Percentiles rank a stretch among this genome's conserved stretches.
These are phyloP conservation scores for Augochlorella aurata DNA, from an alignment of 2,888 invertebrate genomes.

Conservation along the genomic window DNA sequence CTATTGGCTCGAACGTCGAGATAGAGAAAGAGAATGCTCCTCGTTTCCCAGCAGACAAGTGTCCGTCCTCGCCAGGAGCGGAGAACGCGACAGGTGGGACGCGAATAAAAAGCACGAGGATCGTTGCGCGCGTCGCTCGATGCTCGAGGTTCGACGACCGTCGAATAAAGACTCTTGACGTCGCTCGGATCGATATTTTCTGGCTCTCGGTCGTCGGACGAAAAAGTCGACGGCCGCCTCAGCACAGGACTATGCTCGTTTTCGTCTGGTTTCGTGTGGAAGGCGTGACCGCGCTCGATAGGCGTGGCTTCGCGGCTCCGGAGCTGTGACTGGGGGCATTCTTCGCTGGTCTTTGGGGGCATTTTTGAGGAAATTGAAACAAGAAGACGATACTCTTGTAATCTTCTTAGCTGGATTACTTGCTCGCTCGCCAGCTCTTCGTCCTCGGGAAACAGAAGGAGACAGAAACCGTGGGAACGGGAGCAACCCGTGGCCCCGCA, in stretches of 20 bases:
- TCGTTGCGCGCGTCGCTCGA: conserved; percentile 24
- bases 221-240: neutral
- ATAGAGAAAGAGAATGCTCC: no score
- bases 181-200: conserved; percentile 39
- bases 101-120: conserved; percentile 55
- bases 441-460: neutral
- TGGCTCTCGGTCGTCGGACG: conserved; percentile 2
- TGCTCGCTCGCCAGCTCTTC: neutral
- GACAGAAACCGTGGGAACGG: conserved; percentile 16
- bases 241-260: no score
- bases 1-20: no score
- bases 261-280: no score
- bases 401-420: conserved; percentile 32
- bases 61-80: conserved; percentile 25
- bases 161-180: conserved; percentile 33
- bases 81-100: conserved; percentile 63
- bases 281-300: no score
- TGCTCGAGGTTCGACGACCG: conserved; percentile 50
- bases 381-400: neutral
- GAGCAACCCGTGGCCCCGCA: neutral
- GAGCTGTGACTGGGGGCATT: no score
- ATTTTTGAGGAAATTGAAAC: neutral
- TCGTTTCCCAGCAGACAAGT: conserved; percentile 10
- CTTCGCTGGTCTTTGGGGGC: no score
- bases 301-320: no score